Conservation (phyloP, 2,113 vertebrate genomes). For the Leucosticte australis region DNA sequence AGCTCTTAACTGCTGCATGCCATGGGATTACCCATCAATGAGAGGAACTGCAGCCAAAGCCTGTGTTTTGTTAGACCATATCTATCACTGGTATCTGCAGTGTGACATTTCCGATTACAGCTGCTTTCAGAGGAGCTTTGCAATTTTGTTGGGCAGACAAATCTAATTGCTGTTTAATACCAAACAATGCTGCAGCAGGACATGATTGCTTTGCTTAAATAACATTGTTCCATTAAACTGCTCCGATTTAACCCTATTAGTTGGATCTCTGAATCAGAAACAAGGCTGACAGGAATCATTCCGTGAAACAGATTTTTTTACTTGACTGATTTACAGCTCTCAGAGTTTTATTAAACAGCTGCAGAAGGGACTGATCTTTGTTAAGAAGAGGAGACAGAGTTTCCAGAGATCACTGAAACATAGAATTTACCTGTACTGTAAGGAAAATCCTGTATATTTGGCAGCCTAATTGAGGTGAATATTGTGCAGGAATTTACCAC, state of each 20-base stretch:
- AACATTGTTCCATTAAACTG: background rate
- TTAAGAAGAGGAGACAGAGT: background rate
- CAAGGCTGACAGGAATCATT: background rate
- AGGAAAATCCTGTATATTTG: background rate
- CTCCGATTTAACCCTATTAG: background rate
- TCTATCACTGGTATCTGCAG: background rate
- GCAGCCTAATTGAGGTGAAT: background rate
- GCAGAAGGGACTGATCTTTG: background rate
- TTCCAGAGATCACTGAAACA: background rate
- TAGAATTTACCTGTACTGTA: background rate
- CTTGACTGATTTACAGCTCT: background rate
- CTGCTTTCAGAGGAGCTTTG: background rate
- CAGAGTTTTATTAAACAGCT: background rate
- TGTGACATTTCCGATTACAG: background rate
- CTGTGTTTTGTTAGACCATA: background rate
- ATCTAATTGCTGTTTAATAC: constrained; percentile 20
- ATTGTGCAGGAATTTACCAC: background rate
- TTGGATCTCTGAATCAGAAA: background rate
- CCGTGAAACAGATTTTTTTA: background rate
- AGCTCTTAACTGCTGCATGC: background rate
- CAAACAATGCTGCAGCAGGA: background rate
- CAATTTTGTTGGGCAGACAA: background rate
- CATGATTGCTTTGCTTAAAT: constrained; percentile 9
- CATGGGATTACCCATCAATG: background rate
- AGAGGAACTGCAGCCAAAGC: background rate